Percentiles rank a stretch among this genome's conserved stretches.
These are phyloP conservation scores for Mythimna albipuncta DNA, from an alignment of 2,888 invertebrate genomes.

Conservation along the genomic window DNA sequence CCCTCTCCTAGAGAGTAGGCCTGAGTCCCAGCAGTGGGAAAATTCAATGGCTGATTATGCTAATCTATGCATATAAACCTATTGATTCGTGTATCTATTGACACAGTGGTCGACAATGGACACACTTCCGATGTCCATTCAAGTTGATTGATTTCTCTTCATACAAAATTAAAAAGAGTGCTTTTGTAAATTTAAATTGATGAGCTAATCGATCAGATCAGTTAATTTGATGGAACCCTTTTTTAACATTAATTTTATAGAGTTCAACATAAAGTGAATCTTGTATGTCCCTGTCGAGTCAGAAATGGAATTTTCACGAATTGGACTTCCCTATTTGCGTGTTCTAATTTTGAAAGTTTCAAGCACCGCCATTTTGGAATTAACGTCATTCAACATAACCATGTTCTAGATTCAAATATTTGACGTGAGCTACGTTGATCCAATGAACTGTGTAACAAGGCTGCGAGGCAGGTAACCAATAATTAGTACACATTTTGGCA, in stretches of 20 bases:
- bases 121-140: conserved; percentile 14
- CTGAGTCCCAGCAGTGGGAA: too few relatives aligned
- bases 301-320: background rate
- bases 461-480: conserved; percentile 39
- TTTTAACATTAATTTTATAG: background rate
- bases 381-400: conserved; percentile 39
- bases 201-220: conserved; percentile 3
- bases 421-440: conserved; percentile 30
- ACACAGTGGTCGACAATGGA: conserved; percentile 1
- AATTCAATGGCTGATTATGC: too few relatives aligned
- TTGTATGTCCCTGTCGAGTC: too few relatives aligned
- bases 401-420: conserved; percentile 53
- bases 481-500: conserved; percentile 39
- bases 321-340: conserved; percentile 5
- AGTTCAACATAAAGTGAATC: background rate
- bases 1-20: too few relatives aligned
- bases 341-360: conserved; percentile 28
- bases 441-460: conserved; percentile 45
- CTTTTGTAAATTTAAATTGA: conserved; percentile 14
- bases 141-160: conserved; percentile 37
- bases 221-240: conserved; percentile 28
- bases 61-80: background rate
- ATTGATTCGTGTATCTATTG: conserved; percentile 2
- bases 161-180: conserved; percentile 23
- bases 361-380: conserved; percentile 44